Evolutionary conservation across 2,797 vertebrate genomes (phyloP).

Genomic region (Halcyon badia): DNA sequence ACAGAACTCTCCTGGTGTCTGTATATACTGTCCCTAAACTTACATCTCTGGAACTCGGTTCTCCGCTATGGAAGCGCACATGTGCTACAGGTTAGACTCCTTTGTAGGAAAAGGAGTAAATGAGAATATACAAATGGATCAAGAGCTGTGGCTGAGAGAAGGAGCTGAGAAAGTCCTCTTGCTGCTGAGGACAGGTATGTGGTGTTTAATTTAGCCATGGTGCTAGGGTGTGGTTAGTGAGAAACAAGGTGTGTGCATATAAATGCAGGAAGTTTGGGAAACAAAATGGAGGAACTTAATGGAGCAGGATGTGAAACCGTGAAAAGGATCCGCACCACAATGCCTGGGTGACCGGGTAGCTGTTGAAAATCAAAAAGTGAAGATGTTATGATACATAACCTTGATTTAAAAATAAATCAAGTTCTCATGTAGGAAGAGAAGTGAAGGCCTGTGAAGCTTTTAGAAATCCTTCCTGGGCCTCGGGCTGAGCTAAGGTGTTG

Average conservation of each 20-base stretch:
- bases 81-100: background rate
- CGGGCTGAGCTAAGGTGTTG: background rate
- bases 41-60: background rate
- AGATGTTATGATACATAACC: accelerated
- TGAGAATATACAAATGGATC: background rate
- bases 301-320: conserved; percentile 18
- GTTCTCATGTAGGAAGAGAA: background rate
- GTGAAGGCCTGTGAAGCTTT: background rate
- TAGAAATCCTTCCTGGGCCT: background rate
- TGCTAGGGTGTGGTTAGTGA: conserved; percentile 16
- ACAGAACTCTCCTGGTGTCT: background rate
- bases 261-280: conserved; percentile 22
- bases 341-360: background rate
- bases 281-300: background rate
- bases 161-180: background rate
- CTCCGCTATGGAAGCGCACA: accelerated
- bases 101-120: background rate
- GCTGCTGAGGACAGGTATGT: background rate
- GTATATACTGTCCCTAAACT: background rate
- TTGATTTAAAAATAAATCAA: background rate
- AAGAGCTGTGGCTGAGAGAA: background rate
- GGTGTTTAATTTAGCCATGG: background rate
- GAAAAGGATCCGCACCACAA: background rate
- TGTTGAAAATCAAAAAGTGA: background rate
- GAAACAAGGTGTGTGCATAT: background rate